Conservation (phyloP, 2,888 invertebrate species). For the Rhaphigaster nebulosa region DNA sequence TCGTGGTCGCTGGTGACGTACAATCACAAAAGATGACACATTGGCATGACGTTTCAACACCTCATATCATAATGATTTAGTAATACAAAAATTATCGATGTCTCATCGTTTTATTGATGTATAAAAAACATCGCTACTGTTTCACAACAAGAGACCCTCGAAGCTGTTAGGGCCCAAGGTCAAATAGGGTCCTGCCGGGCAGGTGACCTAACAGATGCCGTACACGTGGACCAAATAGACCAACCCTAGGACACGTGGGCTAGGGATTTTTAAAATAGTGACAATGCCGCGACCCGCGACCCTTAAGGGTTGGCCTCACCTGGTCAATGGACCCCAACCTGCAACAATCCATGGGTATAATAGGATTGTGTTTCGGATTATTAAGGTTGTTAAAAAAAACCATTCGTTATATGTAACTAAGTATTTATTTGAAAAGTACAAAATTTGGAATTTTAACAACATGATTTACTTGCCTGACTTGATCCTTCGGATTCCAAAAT, state of each 20-base stretch:
- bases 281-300: conserved; percentile 39
- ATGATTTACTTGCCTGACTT: too few relatives aligned
- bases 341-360: neutral
- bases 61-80: neutral
- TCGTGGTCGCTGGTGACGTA: neutral
- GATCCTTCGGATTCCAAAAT: too few relatives aligned
- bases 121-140: neutral
- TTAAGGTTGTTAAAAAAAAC: neutral
- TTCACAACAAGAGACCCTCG: neutral
- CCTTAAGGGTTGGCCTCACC: neutral
- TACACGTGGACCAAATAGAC: conserved; percentile 25
- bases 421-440: too few relatives aligned
- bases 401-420: too few relatives aligned
- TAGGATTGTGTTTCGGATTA: neutral
- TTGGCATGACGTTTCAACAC: neutral
- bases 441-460: too few relatives aligned
- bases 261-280: conserved; percentile 19
- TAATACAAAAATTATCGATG: neutral
- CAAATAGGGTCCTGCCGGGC: neutral
- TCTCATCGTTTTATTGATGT: neutral
- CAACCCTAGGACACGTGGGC: conserved; percentile 27
- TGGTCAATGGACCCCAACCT: neutral
- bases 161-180: neutral
- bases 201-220: conserved; percentile 31
- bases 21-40: neutral